Base-by-base conservation (phyloP, 2,797 vertebrate species). In the Centroberyx gerrardi region DNA sequence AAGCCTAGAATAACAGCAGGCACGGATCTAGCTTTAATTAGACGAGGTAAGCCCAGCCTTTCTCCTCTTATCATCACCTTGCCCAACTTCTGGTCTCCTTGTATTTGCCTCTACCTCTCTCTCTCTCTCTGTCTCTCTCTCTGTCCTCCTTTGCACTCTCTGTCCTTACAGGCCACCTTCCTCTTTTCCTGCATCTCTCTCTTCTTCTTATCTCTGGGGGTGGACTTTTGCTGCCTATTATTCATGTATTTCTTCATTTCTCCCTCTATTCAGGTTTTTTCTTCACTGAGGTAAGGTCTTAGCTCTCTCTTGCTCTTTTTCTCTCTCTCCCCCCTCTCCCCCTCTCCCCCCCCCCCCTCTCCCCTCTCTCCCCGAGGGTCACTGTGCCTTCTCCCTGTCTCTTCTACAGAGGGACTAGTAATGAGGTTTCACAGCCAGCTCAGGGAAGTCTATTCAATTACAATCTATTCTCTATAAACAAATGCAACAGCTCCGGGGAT, bases 371-470 rank as follows among this genome's bases (percentile, higher is more conserved):
- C 76, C 78, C 5, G 27, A 60, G 61, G 81, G 81, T 68, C 61
- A 8, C 42, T 44, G 58, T n/a, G 38, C 68, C 76, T 81, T 73
- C 72, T 84, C 83, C 59, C 69, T 65, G n/a, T 74, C 70, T 81
- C 64, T 29, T 59, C 65, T 8, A 28, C 61, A 63, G 40, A 56
- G 62, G 18, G 68, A 56, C 69, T 62, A 60, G 78, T 87, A 90
- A 88, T 83, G 71, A 90, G 74, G 68, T 86, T 84, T 80, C 72
- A 68, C 72, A 61, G 72, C 33, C 66, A 77, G 76, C 67, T 75
- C 31, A 64, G 65, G 63, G 55, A 86, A 81, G 56, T 69, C 64
- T 72, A 89, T 89, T 90, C 83, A 86, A 88, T 87, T 78, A 68
- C 67, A 81, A 77, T 72, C 31, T 68, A 44, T 82, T 74, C 77